Percentiles rank a stretch among this genome's conserved stretches.
These are phyloP conservation scores for Dusona sp. DNA, from an alignment of 2,888 invertebrate genomes.

Conservation along the genomic window DNA sequence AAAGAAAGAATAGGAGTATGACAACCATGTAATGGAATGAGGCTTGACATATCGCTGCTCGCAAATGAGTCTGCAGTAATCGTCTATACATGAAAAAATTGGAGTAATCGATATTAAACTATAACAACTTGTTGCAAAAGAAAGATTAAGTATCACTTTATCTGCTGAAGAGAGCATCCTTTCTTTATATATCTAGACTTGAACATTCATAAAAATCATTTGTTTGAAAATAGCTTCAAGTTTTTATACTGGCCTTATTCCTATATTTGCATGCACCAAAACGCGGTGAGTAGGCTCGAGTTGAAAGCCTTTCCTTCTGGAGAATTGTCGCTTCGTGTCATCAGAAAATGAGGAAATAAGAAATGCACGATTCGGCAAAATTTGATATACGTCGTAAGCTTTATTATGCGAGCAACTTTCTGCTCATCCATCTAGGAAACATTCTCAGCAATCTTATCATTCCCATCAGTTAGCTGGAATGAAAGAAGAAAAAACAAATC, in stretches of 20 bases:
- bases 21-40: background rate
- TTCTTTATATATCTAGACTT: background rate
- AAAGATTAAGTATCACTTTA: background rate
- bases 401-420: background rate
- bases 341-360: background rate
- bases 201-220: background rate
- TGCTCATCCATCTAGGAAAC: constrained; percentile 21
- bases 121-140: background rate
- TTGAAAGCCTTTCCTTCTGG: background rate
- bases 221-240: background rate
- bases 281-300: background rate
- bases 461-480: constrained; percentile 3
- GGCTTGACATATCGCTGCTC: background rate
- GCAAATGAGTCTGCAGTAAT: background rate
- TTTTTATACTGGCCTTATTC: constrained; percentile 32
- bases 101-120: background rate
- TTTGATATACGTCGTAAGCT: background rate
- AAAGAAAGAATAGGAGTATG: background rate
- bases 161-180: background rate
- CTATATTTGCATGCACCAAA: background rate
- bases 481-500: constrained; percentile 36
- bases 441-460: background rate
- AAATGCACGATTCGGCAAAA: background rate
- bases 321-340: background rate
- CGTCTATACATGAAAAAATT: background rate